Base-by-base conservation (phyloP, 2,797 vertebrate genomes). In the Lithobates pipiens region DNA sequence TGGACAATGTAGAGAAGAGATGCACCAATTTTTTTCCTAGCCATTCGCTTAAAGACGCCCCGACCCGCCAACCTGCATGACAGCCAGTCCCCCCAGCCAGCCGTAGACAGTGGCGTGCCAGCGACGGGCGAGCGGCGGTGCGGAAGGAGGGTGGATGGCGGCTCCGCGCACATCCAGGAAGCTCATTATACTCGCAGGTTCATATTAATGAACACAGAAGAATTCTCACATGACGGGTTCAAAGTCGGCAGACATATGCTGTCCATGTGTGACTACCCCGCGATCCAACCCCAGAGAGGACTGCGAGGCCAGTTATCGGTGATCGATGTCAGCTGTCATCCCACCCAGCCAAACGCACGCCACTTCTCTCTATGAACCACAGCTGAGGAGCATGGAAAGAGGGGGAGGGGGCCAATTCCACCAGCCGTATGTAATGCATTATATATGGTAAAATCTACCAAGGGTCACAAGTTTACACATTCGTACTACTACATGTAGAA, bases 231-330 rank as follows among this genome's bases (percentile, higher is more conserved):
- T 81, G 91, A 91, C 90, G 88, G 46, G 87, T 89, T 90, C 88
- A 89, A 90, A 90, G 87, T 86, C 89, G 76, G 84, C 76, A 87
- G 91, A 95, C 94, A 95, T 93, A 91, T 95, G 94, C 89, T 92
- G 88, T 92, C 91, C 93, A 94, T 91, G 91, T 95, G 93, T 93
- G 92, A 85, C 91, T 83, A 93, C 86, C 89, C 69, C 86, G 92
- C 89, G 87, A 84, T 90, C 90, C 76, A 90, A 68, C 84, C 82
- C 89, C 89, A 91, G 89, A 91, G 71, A 90, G 85, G 86, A 91
- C 89, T 88, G 91, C 92, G 92, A 88, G 77, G 89, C 89, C 88
- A 76, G 87, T 90, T 93, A 90, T 83, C 80, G 86, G 88, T 91
- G 90, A 92, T 90, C 91, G 91, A 90, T 84, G 80, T 90, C 91